Conservation (phyloP, 2,797 vertebrate genomes). For the Hippoglossus hippoglossus region DNA sequence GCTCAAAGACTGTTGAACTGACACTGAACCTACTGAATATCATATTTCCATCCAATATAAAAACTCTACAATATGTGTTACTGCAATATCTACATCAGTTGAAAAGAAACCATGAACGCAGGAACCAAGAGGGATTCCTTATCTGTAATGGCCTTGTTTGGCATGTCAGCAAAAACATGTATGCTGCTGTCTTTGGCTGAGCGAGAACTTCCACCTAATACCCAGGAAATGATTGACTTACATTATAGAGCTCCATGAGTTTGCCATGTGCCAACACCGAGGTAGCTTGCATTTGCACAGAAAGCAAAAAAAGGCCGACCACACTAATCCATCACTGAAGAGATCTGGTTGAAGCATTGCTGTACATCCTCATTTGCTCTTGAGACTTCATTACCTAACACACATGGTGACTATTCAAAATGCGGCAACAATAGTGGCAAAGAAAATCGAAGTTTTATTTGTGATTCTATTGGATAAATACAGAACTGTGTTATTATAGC, state of each 20-base stretch:
- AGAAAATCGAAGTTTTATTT: not conserved
- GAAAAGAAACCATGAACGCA: not conserved
- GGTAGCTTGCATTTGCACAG: not conserved
- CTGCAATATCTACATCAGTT: not conserved
- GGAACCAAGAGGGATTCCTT: not conserved
- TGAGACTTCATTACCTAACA: constrained; percentile 5
- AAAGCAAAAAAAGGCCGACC: not conserved
- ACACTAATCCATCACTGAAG: not conserved
- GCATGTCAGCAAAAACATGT: not conserved
- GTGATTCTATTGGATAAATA: not conserved
- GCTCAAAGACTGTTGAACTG: not conserved
- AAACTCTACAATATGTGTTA: not conserved
- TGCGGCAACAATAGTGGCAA: not conserved
- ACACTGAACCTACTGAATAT: not conserved
- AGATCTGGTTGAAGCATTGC: not conserved
- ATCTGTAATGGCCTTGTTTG: not conserved
- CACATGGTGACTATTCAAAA: not conserved
- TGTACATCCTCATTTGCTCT: constrained; percentile 1
- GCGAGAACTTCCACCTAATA: not conserved
- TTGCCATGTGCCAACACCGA: constrained; percentile 2
- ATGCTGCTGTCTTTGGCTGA: not conserved
- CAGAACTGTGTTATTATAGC: too few species aligned
- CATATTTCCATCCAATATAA: not conserved
- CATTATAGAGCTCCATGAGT: constrained; percentile 2
- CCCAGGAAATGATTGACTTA: not conserved